Conservation (phyloP, 2,797 vertebrate species). For the Molossus alvarezi region DNA sequence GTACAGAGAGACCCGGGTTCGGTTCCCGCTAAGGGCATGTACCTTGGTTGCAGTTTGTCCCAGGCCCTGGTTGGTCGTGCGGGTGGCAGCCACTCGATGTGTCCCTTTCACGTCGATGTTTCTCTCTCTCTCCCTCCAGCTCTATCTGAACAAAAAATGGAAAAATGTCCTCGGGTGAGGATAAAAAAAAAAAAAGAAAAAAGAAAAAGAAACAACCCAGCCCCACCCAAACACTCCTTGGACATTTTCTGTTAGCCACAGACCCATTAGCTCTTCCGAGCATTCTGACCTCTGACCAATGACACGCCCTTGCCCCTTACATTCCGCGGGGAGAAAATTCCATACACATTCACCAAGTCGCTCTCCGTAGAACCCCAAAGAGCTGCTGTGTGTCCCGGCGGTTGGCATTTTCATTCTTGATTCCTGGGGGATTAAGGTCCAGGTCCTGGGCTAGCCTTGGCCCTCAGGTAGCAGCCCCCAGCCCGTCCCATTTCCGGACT, state of each 20-base stretch:
- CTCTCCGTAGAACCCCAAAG: slow-evolving; percentile 40
- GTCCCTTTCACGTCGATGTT: too few species aligned
- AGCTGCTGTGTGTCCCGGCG: background rate
- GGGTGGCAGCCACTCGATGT: too few species aligned
- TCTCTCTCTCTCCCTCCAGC: too few species aligned
- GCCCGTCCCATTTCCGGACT: background rate
- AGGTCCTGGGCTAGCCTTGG: background rate
- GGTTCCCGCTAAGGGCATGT: too few species aligned
- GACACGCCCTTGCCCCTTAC: slow-evolving; percentile 22
- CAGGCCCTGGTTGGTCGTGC: too few species aligned
- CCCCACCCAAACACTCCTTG: background rate
- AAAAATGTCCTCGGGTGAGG: too few species aligned
- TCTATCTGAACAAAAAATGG: too few species aligned
- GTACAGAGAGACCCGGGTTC: too few species aligned
- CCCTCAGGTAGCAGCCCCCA: background rate
- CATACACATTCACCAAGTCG: slow-evolving; percentile 43
- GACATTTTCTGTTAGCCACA: slow-evolving; percentile 50
- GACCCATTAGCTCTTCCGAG: background rate
- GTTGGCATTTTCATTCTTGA: slow-evolving; percentile 42
- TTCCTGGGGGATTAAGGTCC: background rate
- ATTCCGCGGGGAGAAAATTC: slow-evolving; percentile 63
- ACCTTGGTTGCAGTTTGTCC: too few species aligned
- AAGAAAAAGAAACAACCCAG: background rate
- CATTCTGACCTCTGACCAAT: slow-evolving; percentile 64
- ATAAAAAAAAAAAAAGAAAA: too few species aligned